Percentiles rank a stretch among this genome's conserved stretches.
These are phyloP conservation scores for Psix sp. DNA, from an alignment of 1,140 invertebrate genomes.

Conservation along the genomic window DNA sequence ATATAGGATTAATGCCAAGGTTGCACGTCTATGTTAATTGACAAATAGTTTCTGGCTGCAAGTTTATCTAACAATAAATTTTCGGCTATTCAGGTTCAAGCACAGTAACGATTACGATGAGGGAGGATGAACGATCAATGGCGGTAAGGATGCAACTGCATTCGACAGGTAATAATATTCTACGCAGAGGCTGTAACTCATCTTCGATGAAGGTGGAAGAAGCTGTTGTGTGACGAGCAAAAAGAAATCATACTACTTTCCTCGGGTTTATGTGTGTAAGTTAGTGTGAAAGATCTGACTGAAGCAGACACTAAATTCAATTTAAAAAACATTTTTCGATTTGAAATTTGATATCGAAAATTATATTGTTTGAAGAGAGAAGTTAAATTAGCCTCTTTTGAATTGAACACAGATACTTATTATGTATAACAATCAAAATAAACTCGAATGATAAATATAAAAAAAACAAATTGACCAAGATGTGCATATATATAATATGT, in stretches of 20 bases:
- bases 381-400: too few species aligned
- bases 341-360: conserved; percentile 12
- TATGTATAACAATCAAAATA: too few species aligned
- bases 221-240: conserved; percentile 68
- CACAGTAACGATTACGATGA: conserved; percentile 61
- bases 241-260: conserved; percentile 55
- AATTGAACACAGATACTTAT: too few species aligned
- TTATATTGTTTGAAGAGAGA: too few species aligned
- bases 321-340: conserved; percentile 35
- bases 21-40: conserved; percentile 41
- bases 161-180: conserved; percentile 75
- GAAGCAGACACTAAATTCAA: conserved; percentile 30
- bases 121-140: conserved; percentile 70
- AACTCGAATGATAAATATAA: too few species aligned
- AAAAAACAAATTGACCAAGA: too few species aligned
- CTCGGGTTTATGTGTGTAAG: conserved; percentile 26
- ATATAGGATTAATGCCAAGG: too few species aligned
- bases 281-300: conserved; percentile 17
- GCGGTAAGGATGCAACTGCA: conserved; percentile 65
- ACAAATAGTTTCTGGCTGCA: conserved; percentile 24
- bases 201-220: conserved; percentile 62
- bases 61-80: conserved; percentile 56
- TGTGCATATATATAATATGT: too few species aligned
- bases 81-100: conserved; percentile 55
- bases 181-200: conserved; percentile 72